Conservation (phyloP, 2,888 invertebrate genomes). For the Slavum lentiscoides region DNA sequence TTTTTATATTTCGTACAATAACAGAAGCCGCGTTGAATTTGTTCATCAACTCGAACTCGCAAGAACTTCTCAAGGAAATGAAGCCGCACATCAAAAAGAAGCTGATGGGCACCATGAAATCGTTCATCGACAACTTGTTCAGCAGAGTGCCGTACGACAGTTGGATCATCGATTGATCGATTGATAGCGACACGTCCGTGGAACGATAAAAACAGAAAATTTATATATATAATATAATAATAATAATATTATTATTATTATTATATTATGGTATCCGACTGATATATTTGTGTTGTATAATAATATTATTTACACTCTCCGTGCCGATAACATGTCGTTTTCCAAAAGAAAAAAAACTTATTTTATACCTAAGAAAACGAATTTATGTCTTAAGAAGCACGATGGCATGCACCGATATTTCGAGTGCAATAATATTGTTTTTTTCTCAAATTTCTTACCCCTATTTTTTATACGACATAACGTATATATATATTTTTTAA, state of each 20-base stretch:
- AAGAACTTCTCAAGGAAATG: slow-evolving; percentile 83
- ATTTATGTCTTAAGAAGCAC: too few species aligned
- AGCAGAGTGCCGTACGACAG: slow-evolving; percentile 77
- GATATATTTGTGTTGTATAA: background rate
- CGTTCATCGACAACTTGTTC: slow-evolving; percentile 76
- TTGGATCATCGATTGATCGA: slow-evolving; percentile 66
- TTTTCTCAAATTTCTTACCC: too few species aligned
- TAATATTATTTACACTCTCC: background rate
- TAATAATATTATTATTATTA: too few species aligned
- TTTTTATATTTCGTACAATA: background rate
- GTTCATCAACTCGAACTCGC: slow-evolving; percentile 84
- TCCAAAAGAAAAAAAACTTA: background rate
- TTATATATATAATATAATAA: too few species aligned
- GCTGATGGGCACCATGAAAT: slow-evolving; percentile 73
- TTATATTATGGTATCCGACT: background rate
- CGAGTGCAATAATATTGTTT: too few species aligned
- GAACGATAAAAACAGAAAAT: too few species aligned
- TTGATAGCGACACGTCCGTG: slow-evolving; percentile 43
- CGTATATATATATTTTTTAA: too few species aligned
- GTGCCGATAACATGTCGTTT: slow-evolving; percentile 2
- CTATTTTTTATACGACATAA: too few species aligned
- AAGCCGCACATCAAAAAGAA: slow-evolving; percentile 80
- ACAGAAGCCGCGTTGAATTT: slow-evolving; percentile 82
- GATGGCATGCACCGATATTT: too few species aligned
- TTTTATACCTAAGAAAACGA: background rate